phyloP scores from a whole-genome alignment of 2,113 vertebrate species.

The Catharus minimus region DNA sequence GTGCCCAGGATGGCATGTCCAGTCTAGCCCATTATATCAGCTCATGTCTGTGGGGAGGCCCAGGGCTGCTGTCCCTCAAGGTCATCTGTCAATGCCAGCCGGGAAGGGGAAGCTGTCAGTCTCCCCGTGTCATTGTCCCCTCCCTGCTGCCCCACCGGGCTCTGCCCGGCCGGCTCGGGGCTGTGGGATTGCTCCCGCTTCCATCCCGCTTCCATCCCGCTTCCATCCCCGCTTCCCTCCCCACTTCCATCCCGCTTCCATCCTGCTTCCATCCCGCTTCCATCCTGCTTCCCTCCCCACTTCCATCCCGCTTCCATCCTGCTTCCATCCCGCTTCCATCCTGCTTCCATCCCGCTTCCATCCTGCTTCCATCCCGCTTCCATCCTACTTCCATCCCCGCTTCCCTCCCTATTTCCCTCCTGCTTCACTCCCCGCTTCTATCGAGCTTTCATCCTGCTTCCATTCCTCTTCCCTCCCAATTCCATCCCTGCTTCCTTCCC shows the following conservation, averaged over 20 bases:
- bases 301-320: too few species aligned
- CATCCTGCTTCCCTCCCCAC: neutral
- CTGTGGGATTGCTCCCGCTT: conserved; percentile 59
- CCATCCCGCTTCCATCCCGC: conserved; percentile 54
- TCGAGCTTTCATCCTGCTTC: too few species aligned
- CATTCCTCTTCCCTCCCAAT: conserved; percentile 65
- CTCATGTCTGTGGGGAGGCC: conserved; percentile 47
- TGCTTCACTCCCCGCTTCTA: too few species aligned
- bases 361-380: neutral
- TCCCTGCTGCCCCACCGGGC: conserved; percentile 6
- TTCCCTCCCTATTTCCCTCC: too few species aligned
- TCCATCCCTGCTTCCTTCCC: neutral
- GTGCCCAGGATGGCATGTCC: conserved; percentile 32
- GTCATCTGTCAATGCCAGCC: conserved; percentile 70
- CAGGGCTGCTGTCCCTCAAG: conserved; percentile 61
- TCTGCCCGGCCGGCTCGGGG: neutral
- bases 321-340: neutral
- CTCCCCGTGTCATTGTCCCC: conserved; percentile 26
- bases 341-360: conserved; percentile 53
- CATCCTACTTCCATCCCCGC: too few species aligned
- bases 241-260: conserved; percentile 44
- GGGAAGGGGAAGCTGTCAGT: conserved; percentile 61
- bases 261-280: conserved; percentile 42
- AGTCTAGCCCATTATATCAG: conserved; percentile 52
- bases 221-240: conserved; percentile 44